Evolutionary conservation across 2,888 invertebrate genomes (phyloP).

Genomic region (Falcaria lacertinaria): DNA sequence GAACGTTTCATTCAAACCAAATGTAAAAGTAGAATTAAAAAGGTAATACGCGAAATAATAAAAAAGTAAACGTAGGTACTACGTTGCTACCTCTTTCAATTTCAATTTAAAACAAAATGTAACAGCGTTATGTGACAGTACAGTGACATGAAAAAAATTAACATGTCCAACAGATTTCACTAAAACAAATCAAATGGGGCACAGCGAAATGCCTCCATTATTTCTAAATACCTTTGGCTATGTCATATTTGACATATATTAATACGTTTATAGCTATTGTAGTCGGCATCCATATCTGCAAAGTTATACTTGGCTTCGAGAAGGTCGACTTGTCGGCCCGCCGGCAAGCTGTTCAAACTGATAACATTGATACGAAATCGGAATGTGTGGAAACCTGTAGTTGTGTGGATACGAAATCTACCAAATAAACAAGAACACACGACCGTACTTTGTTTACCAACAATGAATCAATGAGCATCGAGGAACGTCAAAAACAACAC

Average conservation of each 20-base stretch:
- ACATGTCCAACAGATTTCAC: constrained; percentile 32
- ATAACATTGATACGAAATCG: constrained; percentile 24
- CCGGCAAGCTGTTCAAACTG: constrained; percentile 25
- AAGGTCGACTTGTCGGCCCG: constrained; percentile 12
- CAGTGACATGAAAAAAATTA: constrained; percentile 17
- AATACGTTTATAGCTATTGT: constrained; percentile 38
- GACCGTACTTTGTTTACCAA: background rate
- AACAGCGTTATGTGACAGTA: constrained; percentile 7
- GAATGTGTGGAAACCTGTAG: constrained; percentile 42
- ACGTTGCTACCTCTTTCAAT: no score
- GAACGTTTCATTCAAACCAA: no score
- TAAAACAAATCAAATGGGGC: constrained; percentile 30
- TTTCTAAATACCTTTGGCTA: constrained; percentile 35
- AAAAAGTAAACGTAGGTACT: no score
- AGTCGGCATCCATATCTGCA: constrained; percentile 41
- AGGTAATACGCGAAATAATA: no score
- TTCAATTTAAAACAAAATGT: constrained; percentile 7
- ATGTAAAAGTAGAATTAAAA: no score
- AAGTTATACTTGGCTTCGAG: constrained; percentile 37
- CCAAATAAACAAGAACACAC: background rate
- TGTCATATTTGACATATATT: constrained; percentile 39
- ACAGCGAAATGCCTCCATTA: constrained; percentile 39
- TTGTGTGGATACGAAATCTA: constrained; percentile 23
- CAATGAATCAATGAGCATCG: background rate
- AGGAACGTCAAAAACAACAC: background rate